Conservation (phyloP, 2,797 vertebrate genomes). For the Borostomias antarcticus region DNA sequence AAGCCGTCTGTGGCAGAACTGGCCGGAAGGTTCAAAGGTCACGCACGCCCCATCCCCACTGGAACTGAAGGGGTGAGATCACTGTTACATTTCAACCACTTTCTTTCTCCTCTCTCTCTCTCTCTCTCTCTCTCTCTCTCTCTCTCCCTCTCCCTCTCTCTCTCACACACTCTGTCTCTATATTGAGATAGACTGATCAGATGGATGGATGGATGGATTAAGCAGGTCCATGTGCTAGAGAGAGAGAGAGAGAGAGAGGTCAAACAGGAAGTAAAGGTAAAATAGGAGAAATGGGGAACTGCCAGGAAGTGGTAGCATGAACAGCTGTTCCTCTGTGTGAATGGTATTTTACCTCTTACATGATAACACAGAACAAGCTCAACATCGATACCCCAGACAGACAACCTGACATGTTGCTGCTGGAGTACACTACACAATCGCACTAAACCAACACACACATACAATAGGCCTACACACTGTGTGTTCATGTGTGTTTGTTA, state of each 20-base stretch:
- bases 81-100: not conserved
- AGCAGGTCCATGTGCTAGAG: not conserved
- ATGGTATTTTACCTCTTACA: not conserved
- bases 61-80: slow-evolving; percentile 13
- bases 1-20: slow-evolving; percentile 26
- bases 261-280: slow-evolving; percentile 1
- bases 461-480: too few species aligned
- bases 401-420: too few species aligned
- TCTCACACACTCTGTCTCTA: not conserved
- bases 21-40: slow-evolving; percentile 30
- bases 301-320: not conserved
- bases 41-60: not conserved
- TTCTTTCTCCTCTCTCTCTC: not conserved
- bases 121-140: not conserved
- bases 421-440: too few species aligned
- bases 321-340: not conserved
- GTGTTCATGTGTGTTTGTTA: not conserved
- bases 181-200: too few species aligned
- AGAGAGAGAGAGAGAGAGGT: not conserved
- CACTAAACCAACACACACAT: too few species aligned
- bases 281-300: not conserved
- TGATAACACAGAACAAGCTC: too few species aligned
- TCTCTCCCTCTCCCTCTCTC: not conserved
- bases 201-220: slow-evolving; percentile 1
- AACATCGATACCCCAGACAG: too few species aligned